Conservation (phyloP, 1,140 invertebrate genomes). For the Thaumetopoea pityocampa region DNA sequence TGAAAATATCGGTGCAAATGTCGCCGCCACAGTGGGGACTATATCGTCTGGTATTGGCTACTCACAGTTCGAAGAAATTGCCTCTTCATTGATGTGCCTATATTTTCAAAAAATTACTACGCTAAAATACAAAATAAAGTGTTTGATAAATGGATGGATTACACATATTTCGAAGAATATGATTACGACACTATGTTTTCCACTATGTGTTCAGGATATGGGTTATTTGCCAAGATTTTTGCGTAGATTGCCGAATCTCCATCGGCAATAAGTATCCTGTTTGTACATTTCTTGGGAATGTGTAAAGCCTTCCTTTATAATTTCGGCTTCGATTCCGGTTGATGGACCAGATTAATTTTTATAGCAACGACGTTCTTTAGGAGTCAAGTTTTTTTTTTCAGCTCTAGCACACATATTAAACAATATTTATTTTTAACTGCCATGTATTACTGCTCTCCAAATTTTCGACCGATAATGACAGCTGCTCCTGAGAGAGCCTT, state of each 20-base stretch:
- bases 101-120: neutral
- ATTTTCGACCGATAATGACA: slow-evolving; percentile 3
- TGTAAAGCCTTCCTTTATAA: neutral
- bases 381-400: neutral
- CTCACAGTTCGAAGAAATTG: slow-evolving; percentile 2
- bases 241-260: neutral
- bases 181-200: neutral
- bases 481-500: neutral
- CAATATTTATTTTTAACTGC: slow-evolving; percentile 1
- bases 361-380: neutral
- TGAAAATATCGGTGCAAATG: neutral
- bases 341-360: neutral
- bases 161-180: slow-evolving; percentile 1
- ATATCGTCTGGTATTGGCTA: slow-evolving; percentile 1
- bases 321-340: slow-evolving; percentile 1
- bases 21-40: neutral
- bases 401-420: neutral
- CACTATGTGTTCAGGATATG: neutral
- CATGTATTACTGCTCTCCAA: neutral
- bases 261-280: neutral
- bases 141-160: slow-evolving; percentile 2
- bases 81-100: neutral
- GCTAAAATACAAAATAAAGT: neutral
- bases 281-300: neutral
- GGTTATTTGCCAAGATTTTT: slow-evolving; percentile 3